Evolutionary conservation across 2,113 vertebrate species (phyloP), one percentile per base, ranked within the genome.

Genomic region (Syngnathoides biaculeatus): DNA sequence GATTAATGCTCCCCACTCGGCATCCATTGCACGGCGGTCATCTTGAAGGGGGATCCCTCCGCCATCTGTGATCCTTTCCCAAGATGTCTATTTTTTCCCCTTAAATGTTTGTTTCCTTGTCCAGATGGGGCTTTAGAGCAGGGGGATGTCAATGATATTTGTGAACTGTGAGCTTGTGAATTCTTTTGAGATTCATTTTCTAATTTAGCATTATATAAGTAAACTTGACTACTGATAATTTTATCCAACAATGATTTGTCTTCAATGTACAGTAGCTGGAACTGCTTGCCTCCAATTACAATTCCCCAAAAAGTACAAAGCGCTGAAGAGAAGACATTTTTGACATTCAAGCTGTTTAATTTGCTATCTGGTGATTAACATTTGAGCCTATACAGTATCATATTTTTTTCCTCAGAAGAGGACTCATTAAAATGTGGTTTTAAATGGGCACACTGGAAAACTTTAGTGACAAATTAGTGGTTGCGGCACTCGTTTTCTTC

Each of bases 351-450:
- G 20, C 58, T n/a, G 10, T 35, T 60, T 40, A 12, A 40, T 60
- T 60, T 40, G 58, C 35, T 60, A 38, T 55, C n/a, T 40, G 35
- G 20, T 60, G 20, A 60, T 60, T 20, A 60, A 60, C 38, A 60
- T 40, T 60, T 60, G 58, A 60, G 20, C 20, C 38, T n/a, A 22
- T 14, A 12, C 39, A 22, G 39, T 24, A 17, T 8, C 17, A 4
- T 57, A 56, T 27, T 27, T 17, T 17, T 27, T 19, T n/a, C 48
- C 20, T 8, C 26, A 30, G 26, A 30, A 14, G 14, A 30, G 55
- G 5, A 8, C 55, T 30, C 55, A 57, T 57, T 30, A 57, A 30
- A 57, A 57, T 19, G 15, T 30, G 26, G 26, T 26, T 57, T 30
- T 57, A 56, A 35, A 43, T 39, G 7, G 40, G 24, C 17, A 72